These are phyloP conservation scores for Loris lydekkerianus DNA, from an alignment of 2,797 vertebrate species.

Conservation along the genomic window DNA sequence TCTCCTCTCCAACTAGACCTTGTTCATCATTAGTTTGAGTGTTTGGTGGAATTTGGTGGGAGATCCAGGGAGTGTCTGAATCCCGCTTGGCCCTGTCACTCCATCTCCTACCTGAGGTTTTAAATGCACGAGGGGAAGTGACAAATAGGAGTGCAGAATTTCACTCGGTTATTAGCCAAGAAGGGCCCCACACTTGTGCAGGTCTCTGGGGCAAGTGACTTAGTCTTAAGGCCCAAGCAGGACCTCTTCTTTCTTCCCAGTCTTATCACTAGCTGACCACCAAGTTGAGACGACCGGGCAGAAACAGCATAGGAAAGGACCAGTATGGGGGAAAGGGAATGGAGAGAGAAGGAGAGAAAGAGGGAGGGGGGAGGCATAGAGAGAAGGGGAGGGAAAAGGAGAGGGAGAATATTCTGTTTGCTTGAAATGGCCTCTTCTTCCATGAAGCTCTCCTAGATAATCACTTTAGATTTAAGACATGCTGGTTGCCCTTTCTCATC, in stretches of 20 bases:
- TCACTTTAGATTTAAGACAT: not conserved
- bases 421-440: not conserved
- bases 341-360: fast-evolving
- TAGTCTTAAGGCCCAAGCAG: not conserved
- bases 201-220: not conserved
- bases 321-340: not conserved
- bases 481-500: not conserved
- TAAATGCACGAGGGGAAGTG: fast-evolving
- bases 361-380: no score
- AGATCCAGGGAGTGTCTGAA: not conserved
- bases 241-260: not conserved
- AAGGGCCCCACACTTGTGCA: not conserved
- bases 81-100: not conserved
- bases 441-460: not conserved
- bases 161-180: not conserved
- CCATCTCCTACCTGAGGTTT: not conserved
- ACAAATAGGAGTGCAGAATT: not conserved
- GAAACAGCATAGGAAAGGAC: not conserved
- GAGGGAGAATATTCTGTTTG: not conserved
- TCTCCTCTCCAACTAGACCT: not conserved
- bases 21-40: not conserved
- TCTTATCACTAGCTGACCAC: not conserved
- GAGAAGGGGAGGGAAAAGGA: not conserved
- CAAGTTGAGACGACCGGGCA: not conserved
- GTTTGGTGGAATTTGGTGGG: not conserved